Base-by-base conservation (phyloP, 2,888 invertebrate genomes). In the Rhyacophila evoluta region DNA sequence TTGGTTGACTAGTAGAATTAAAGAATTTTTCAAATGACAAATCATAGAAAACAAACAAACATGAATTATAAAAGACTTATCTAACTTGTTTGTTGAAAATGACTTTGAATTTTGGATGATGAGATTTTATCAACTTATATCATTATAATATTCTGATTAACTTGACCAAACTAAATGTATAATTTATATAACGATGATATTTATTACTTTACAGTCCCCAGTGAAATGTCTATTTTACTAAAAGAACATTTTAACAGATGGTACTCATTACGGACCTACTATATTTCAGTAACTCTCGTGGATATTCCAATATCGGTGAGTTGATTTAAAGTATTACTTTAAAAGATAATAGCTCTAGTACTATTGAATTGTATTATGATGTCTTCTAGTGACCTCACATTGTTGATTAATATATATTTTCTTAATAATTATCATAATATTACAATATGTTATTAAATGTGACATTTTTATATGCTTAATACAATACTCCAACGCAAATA, bases 211-310 rank as follows among this genome's bases (percentile, higher is more conserved):
- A 25, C 90, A 94, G 94, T 94, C 85, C 96, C 96, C 0, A 92
- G 91, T 81, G 96, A 96, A 87, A 94, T 96, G 93, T 93, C 91
- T 0, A 94, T 95, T 83, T 86, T 96, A 78, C 90, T 93, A 38
- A 96, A 96, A 84, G 96, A 96, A 84, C 95, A 96, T 84, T 96
- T 96, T 85, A 96, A 96, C 85, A 90, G 96, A 86, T 96, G 96
- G 96, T 96, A 96, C 85, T 95, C 95, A 0, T 86, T 96, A 74
- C 95, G 95, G 83, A 93, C 95, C 73, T 96, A 95, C 84, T 96
- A 95, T 85, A 88, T 92, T 38, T 93, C 96, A 0, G 91, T 94
- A 25, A 95, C 94, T 0, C 83, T 96, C 8, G 91, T 95, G 36
- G 96, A 96, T 85, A 87, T 96, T 79, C 96, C 96, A 1, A 91